Evolutionary conservation across 2,888 invertebrate genomes (phyloP).

Genomic region (Ophion costatus): DNA sequence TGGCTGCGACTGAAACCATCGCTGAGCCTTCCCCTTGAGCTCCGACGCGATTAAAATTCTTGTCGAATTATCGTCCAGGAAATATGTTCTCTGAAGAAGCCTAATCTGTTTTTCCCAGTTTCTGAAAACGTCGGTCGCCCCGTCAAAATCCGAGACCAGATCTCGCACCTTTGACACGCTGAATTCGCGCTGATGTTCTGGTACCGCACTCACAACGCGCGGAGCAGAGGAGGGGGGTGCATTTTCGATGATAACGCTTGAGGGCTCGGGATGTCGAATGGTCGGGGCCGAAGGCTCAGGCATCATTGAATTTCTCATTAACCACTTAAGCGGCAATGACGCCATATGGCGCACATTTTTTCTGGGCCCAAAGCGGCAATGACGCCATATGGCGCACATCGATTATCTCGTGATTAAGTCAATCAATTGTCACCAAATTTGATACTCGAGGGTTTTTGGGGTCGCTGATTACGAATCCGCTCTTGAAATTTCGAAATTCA

Average conservation of each 20-base stretch:
- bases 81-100: slow-evolving; percentile 51
- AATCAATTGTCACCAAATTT: too few species aligned
- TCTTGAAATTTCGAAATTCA: too few species aligned
- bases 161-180: slow-evolving; percentile 52
- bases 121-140: slow-evolving; percentile 44
- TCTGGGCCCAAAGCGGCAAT: too few species aligned
- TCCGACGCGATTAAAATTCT: slow-evolving; percentile 58
- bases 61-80: slow-evolving; percentile 46
- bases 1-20: slow-evolving; percentile 60
- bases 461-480: too few species aligned
- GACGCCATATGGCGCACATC: too few species aligned
- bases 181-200: background rate
- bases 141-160: slow-evolving; percentile 53
- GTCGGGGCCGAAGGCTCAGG: background rate
- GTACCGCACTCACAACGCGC: background rate
- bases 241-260: background rate
- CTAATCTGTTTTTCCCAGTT: slow-evolving; percentile 57
- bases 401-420: too few species aligned
- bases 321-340: too few species aligned
- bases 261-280: background rate
- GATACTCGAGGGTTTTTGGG: too few species aligned
- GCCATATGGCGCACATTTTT: too few species aligned
- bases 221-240: background rate
- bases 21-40: slow-evolving; percentile 53
- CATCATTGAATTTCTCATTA: background rate